phyloP scores from a whole-genome alignment of 1,140 invertebrate genomes.

The Drosophila albomicans region DNA sequence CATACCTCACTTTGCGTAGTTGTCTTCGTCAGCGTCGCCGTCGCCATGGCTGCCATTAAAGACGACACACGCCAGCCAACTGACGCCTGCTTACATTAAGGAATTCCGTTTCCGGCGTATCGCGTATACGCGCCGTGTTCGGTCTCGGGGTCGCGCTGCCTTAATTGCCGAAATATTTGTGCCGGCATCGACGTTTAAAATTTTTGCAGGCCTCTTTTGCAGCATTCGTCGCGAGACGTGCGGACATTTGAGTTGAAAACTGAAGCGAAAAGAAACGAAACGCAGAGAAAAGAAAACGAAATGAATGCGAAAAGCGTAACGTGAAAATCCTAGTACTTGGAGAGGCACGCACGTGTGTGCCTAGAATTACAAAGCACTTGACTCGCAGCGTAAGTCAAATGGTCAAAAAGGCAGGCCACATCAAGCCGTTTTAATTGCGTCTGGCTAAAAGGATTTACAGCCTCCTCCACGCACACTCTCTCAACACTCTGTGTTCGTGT shows the following conservation, averaged over 20 bases:
- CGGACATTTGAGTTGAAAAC: conserved; percentile 23
- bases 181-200: conserved; percentile 37
- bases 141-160: conserved; percentile 18
- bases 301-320: conserved; percentile 12
- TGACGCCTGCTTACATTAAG: conserved; percentile 76
- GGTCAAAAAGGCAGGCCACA: conserved; percentile 42
- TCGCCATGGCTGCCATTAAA: conserved; percentile 75
- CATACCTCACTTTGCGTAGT: conserved; percentile 7
- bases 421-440: conserved; percentile 65
- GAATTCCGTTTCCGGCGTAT: conserved; percentile 62
- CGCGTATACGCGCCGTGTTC: conserved; percentile 55
- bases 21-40: conserved; percentile 8
- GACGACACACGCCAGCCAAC: conserved; percentile 73
- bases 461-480: background rate
- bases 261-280: background rate
- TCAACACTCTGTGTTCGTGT: background rate
- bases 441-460: conserved; percentile 61
- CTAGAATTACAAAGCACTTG: conserved; percentile 52
- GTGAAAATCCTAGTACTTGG: conserved; percentile 26
- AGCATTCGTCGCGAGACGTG: conserved; percentile 25
- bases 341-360: conserved; percentile 26
- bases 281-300: background rate
- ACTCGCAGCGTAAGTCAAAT: conserved; percentile 54
- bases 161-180: conserved; percentile 76
- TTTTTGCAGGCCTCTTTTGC: conserved; percentile 34